These are phyloP conservation scores for Cecropterus lyciades DNA, from an alignment of 1,140 invertebrate genomes.

Conservation along the genomic window DNA sequence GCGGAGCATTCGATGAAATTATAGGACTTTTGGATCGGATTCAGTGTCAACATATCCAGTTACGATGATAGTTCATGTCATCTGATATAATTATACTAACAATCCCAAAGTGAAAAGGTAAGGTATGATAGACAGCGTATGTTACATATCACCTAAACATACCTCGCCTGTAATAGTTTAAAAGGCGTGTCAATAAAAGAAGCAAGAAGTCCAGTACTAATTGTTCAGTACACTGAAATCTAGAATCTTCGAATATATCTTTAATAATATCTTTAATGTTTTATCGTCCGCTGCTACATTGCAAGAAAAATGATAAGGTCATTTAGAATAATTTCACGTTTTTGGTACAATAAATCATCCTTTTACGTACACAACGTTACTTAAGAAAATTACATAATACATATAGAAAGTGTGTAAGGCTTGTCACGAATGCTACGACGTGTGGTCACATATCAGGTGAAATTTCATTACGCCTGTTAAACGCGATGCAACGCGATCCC, in stretches of 20 bases:
- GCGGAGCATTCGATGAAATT: background rate
- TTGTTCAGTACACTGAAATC: background rate
- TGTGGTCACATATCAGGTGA: constrained; percentile 5
- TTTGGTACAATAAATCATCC: background rate
- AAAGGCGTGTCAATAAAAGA: no score
- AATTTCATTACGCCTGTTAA: no score
- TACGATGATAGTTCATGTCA: background rate
- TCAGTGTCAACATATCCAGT: constrained; percentile 1
- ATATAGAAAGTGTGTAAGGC: constrained; percentile 4
- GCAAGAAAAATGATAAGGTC: background rate
- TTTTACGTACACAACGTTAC: constrained; percentile 4
- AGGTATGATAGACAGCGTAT: no score
- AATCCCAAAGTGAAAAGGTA: no score
- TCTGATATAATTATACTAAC: background rate
- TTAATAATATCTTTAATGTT: background rate
- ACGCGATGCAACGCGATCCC: no score
- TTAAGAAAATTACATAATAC: constrained; percentile 13
- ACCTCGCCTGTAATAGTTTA: no score
- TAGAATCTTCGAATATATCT: no score
- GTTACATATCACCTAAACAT: no score
- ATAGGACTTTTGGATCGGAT: background rate
- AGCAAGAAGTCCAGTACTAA: no score
- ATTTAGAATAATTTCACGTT: background rate
- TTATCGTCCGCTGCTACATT: background rate
- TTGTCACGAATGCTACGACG: constrained; percentile 5